Conservation (phyloP, 2,888 invertebrate genomes). For the Hedychridium roseum region DNA sequence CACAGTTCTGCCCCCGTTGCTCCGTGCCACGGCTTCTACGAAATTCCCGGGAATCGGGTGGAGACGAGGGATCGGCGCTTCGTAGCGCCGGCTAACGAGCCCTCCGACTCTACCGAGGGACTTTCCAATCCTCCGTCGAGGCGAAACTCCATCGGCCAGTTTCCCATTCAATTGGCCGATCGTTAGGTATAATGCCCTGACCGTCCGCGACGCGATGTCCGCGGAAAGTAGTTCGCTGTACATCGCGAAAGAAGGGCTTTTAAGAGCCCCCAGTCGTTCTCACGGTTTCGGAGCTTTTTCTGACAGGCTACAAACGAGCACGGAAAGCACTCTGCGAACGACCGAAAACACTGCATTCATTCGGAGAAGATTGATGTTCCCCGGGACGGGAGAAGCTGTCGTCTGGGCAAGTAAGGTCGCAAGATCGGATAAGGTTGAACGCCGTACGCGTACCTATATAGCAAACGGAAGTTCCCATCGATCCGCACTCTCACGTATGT, state of each 20-base stretch:
- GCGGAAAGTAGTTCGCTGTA: too few species aligned
- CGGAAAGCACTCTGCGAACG: conserved; percentile 7
- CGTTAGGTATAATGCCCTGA: too few species aligned
- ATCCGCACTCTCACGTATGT: conserved; percentile 4
- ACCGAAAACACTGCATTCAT: conserved; percentile 19
- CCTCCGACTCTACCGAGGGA: too few species aligned
- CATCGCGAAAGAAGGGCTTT: too few species aligned
- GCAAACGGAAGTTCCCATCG: conserved; percentile 21
- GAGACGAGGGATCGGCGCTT: too few species aligned
- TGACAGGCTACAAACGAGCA: conserved; percentile 1
- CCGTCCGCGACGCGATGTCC: too few species aligned
- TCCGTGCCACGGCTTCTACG: conserved; percentile 21
- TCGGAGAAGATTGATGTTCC: conserved; percentile 30
- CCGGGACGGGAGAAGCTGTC: conserved; percentile 13
- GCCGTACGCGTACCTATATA: conserved; percentile 9
- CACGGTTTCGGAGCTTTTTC: conserved; percentile 20
- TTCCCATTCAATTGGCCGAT: too few species aligned
- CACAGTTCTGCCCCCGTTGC: conserved; percentile 10
- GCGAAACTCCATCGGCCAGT: too few species aligned
- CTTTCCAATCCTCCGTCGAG: too few species aligned
- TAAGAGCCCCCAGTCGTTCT: conserved; percentile 28
- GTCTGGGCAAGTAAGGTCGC: conserved; percentile 8
- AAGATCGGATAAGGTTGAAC: conserved; percentile 12
- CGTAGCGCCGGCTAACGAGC: too few species aligned
- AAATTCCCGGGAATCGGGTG: conserved; percentile 21